Conservation (phyloP, 2,113 vertebrate genomes). For the Oryzias woworae region DNA sequence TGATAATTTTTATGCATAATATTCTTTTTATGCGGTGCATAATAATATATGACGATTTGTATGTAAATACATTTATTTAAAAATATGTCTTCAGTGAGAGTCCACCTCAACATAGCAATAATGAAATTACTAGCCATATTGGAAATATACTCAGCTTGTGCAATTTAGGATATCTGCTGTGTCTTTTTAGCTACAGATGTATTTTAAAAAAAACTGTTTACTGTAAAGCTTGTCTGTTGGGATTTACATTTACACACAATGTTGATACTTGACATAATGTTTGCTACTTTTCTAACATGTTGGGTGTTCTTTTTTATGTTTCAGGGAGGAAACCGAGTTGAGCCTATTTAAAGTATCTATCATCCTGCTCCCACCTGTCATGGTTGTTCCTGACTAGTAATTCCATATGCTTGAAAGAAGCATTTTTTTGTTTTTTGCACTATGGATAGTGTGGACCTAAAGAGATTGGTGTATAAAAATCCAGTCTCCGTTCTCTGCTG, state of each 20-base stretch:
- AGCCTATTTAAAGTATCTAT: constrained; percentile 24
- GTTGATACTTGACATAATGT: constrained; percentile 41
- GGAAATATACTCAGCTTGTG: no score
- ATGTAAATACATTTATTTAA: no score
- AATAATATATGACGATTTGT: no score
- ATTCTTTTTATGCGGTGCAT: no score
- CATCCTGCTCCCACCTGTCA: constrained; percentile 20
- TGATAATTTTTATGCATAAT: no score
- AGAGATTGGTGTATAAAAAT: constrained; percentile 59
- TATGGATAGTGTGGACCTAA: constrained; percentile 77
- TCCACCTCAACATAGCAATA: no score
- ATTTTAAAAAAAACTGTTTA: constrained; percentile 21
- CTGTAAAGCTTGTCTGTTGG: constrained; percentile 36
- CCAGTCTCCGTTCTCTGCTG: constrained; percentile 55
- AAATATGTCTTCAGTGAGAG: no score
- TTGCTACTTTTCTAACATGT: constrained; percentile 29
- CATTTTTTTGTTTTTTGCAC: constrained; percentile 58
- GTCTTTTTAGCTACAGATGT: constrained; percentile 1
- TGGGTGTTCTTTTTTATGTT: constrained; percentile 3
- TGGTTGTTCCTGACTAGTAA: constrained; percentile 42
- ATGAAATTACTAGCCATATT: no score
- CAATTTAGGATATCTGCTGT: neutral
- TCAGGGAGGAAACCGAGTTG: no score
- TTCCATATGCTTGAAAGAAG: constrained; percentile 68
- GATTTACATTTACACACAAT: constrained; percentile 12